Base-by-base conservation (phyloP, 2,888 invertebrate species). In the Embidobia sp. region DNA sequence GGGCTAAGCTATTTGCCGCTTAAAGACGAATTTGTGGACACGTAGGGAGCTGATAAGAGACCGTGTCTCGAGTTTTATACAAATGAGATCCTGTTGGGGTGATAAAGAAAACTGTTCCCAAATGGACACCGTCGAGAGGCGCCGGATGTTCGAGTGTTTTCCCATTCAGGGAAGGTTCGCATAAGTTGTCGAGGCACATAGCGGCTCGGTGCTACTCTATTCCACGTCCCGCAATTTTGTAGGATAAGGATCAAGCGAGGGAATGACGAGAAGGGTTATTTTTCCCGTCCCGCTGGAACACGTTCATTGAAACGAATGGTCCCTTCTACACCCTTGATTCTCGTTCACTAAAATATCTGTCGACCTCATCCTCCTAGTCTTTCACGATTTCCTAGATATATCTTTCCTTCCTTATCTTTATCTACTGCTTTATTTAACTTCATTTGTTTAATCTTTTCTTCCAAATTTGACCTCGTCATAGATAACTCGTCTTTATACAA, bases 291-390 rank as follows among this genome's bases (percentile, higher is more conserved):
- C 80, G 75, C 77, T 77, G 79, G 80, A 29, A 4, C 78, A 77
- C 82, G 85, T 86, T 87, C 86, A 88, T 87, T 87, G 87, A 87
- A 87, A 88, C 85, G 85, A 87, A 88, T 87, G 84, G 85, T 83
- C 83, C 82, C 83, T 83, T 82, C 83, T 80, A 64, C 81, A 81
- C 79, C 78, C 76, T 77, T 48, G 46, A 44, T 37, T 51, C 48
- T 31, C 22, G 13, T 46, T 26, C 46, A 35, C 29, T 26, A 48
- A 59, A 64, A 57, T 59, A 73, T 48, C 35, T 18, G 10, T 18
- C 46, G 31, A 33, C 48, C 37, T 46, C 42, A 69, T 69, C 46
- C 63, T 53, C 44, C 13, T 40, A 37, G 67, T 73, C 63, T 63
- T 63, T 46, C 42, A 49, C 37, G 48, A 66, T 69, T 55, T 61